phyloP scores from a whole-genome alignment of 2,797 vertebrate species.

The Melanogrammus aeglefinus region DNA sequence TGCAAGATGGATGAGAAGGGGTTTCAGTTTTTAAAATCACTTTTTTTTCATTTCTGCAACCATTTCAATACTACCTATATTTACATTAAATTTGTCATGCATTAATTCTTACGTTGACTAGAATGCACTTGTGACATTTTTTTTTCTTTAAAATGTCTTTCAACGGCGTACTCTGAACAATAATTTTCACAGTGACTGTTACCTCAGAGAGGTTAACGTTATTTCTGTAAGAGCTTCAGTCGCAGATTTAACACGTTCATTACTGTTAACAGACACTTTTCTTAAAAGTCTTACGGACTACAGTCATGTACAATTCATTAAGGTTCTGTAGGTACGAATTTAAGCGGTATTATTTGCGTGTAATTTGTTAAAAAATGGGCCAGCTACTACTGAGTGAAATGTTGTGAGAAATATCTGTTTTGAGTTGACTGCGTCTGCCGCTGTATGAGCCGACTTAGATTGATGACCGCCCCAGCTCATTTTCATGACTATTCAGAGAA shows the following conservation, averaged over 20 bases:
- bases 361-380: no score
- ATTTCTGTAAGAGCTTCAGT: neutral
- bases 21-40: neutral
- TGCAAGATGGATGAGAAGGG: neutral
- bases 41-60: neutral
- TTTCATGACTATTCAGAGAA: no score
- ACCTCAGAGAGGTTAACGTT: neutral
- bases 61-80: neutral
- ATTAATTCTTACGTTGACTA: neutral
- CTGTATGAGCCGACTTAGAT: no score
- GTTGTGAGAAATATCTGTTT: neutral
- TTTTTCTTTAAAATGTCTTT: neutral
- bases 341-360: no score
- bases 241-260: neutral
- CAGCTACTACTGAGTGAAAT: no score
- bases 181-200: neutral
- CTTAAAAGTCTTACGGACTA: neutral
- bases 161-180: neutral
- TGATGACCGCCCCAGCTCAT: no score
- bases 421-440: no score
- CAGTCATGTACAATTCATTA: no score
- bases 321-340: no score
- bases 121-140: neutral
- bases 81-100: neutral
- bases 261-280: neutral